phyloP scores from a whole-genome alignment of 2,797 vertebrate genomes.

The Pogoniulus pusillus region DNA sequence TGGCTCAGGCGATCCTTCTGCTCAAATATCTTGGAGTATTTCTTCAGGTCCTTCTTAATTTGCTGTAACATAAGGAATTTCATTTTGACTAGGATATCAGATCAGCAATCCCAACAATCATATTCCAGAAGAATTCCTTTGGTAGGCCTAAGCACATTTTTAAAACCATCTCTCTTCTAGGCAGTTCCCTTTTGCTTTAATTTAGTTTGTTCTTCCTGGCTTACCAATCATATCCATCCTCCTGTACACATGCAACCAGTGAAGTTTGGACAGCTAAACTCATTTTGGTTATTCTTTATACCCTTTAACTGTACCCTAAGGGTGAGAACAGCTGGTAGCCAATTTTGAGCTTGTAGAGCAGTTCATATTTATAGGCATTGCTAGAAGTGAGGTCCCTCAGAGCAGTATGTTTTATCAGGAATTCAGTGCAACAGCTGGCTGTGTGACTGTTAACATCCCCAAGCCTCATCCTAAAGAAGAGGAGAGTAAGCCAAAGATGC shows the following conservation, averaged over 20 bases:
- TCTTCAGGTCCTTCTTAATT: constrained; percentile 99
- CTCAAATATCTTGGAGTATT: constrained; percentile 99
- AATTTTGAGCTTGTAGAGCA: background rate
- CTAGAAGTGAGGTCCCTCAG: background rate
- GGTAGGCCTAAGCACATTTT: background rate
- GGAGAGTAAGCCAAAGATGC: background rate
- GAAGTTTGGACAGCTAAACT: background rate
- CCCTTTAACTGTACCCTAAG: background rate
- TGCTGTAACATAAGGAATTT: constrained; percentile 75
- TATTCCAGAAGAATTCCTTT: background rate
- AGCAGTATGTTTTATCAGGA: background rate
- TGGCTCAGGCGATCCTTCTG: constrained; percentile 99
- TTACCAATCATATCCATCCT: background rate
- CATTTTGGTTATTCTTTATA: background rate
- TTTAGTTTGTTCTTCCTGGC: background rate
- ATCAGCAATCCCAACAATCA: background rate
- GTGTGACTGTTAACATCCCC: background rate
- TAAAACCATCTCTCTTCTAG: background rate
- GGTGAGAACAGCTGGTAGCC: background rate
- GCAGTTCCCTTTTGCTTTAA: background rate
- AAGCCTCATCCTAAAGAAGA: background rate
- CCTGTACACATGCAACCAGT: background rate
- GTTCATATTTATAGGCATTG: background rate
- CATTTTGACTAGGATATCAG: background rate
- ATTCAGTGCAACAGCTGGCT: background rate